These are phyloP conservation scores for Charadrius vociferus DNA, from an alignment of 2,113 vertebrate species.

Conservation along the genomic window DNA sequence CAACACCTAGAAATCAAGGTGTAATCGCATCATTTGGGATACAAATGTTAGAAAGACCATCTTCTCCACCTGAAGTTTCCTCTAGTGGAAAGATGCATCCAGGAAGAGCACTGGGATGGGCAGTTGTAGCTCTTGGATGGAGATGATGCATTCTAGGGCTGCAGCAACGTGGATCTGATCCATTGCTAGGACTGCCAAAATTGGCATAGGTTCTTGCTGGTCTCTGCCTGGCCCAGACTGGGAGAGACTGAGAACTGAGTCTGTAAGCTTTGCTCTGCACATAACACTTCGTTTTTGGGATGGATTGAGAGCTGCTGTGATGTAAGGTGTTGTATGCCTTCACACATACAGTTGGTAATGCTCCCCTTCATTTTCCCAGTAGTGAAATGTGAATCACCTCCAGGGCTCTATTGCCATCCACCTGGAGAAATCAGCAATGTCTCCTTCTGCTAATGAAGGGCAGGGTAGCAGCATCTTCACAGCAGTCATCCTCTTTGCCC, in stretches of 20 bases:
- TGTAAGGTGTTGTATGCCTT: not conserved
- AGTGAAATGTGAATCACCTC: not conserved
- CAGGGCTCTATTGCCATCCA: not conserved
- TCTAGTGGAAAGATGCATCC: not conserved
- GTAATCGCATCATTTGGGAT: rapidly evolving
- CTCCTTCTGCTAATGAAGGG: not conserved
- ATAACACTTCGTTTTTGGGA: not conserved
- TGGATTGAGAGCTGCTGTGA: not conserved
- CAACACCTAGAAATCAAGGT: not conserved
- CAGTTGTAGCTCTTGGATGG: not conserved
- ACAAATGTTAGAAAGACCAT: not conserved
- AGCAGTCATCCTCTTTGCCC: rapidly evolving
- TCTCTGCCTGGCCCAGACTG: not conserved
- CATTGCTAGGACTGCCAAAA: not conserved
- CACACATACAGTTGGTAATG: not conserved
- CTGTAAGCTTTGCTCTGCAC: not conserved
- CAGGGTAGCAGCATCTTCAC: not conserved
- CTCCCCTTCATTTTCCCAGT: not conserved
- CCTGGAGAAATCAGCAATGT: not conserved
- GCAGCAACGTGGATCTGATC: not conserved
- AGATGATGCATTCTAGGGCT: not conserved
- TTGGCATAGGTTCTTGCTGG: not conserved
- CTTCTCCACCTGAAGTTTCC: not conserved
- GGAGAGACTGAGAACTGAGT: not conserved
- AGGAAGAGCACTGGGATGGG: not conserved